Evolutionary conservation across 2,888 invertebrate species (phyloP), one percentile per base, ranked within the genome.

Genomic region (Ferdinandea cuprea): DNA sequence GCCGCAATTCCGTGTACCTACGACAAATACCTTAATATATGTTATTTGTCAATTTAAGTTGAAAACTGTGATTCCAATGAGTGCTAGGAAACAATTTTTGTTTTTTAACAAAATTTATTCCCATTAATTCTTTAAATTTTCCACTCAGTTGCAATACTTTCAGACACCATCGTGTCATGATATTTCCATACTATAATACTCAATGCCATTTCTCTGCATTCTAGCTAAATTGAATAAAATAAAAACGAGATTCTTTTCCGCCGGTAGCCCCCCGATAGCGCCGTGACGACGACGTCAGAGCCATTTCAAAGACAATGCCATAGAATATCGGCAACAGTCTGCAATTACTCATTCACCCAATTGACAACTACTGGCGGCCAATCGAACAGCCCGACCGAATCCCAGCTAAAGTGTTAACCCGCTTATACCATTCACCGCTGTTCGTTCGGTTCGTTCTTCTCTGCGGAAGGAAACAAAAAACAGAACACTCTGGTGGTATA

Each of bases 291-390:
- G 19, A 37, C 54, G n/a, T n/a, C n/a, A n/a, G n/a, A 25, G 19
- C 32, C 42, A 48, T 59, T 71, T 50, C 35, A 46, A 59, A 52
- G 17, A 65, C 30, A 42, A 32, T 42, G 50, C 3, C 32, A 63
- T 13, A 0, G 30, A 56, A 74, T 28, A 25, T 58, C 37, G 19
- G 56, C 54, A 50, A 79, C 52, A 68, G 48, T 42, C 46, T 66
- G 63, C 68, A 69, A 74, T 63, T 74, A 74, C 50, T 74, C 74
- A 80, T 30, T 63, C 17, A 9, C 50, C 13, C 63, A 37, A 63
- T 69, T 69, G 74, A 58, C 74, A 80, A 44, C 54, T 35, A 44
- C 54, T 35, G 17, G 54, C 56, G 56, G 56, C 52, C 54, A 72
- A 72, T 72, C 52, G 77, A 63, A 66, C n/a, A n/a, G n/a, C 21